Evolutionary conservation across 1,140 invertebrate genomes (phyloP).

Genomic region (Ruditapes philippinarum): DNA sequence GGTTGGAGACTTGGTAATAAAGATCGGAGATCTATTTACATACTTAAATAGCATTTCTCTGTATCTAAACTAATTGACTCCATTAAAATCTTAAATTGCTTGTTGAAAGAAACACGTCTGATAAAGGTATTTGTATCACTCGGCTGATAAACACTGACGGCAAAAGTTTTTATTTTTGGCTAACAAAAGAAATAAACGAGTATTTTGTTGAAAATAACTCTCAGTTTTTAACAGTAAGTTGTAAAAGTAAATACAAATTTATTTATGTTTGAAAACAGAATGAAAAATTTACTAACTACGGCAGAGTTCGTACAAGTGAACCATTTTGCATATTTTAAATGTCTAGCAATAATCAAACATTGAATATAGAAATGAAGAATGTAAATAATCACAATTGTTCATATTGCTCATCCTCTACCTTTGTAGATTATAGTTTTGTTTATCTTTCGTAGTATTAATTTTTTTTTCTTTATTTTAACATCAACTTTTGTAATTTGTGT

Average conservation of each 20-base stretch:
- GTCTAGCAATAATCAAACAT: too few species aligned
- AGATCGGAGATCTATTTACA: neutral
- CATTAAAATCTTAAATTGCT: neutral
- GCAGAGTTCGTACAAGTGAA: too few species aligned
- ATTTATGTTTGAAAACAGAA: too few species aligned
- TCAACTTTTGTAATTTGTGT: too few species aligned
- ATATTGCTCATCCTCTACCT: too few species aligned
- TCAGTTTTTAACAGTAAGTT: neutral
- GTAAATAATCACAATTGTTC: too few species aligned
- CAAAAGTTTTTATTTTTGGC: neutral
- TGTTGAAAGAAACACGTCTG: neutral
- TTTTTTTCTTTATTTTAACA: too few species aligned
- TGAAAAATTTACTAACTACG: too few species aligned
- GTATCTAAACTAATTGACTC: neutral
- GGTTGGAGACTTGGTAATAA: neutral
- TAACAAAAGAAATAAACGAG: neutral
- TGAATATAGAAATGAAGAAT: too few species aligned
- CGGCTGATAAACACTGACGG: neutral
- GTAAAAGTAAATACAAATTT: neutral
- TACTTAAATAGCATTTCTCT: neutral
- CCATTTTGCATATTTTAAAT: too few species aligned
- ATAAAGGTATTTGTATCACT: neutral
- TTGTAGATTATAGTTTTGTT: too few species aligned
- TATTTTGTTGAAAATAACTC: neutral
- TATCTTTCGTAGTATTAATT: too few species aligned